A percentile compares a stretch with the other conserved stretches of the same genome.
These are phyloP conservation scores for Eupithecia centaureata DNA, from an alignment of 2,888 invertebrate genomes.

Conservation along the genomic window DNA sequence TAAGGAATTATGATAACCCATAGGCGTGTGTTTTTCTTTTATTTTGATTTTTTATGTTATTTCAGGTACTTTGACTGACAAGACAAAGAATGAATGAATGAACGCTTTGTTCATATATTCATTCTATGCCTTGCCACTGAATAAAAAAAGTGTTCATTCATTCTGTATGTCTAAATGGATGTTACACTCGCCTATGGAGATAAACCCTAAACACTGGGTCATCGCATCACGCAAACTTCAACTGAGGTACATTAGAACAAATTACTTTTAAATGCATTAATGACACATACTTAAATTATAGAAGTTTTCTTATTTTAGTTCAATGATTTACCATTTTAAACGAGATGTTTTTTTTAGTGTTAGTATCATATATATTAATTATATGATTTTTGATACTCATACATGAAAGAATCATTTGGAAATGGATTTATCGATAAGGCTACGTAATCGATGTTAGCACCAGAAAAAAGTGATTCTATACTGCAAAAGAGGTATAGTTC, in stretches of 20 bases:
- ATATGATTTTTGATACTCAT: neutral
- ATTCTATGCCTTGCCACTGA: no score
- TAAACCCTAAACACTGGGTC: neutral
- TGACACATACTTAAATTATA: neutral
- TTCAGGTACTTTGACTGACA: no score
- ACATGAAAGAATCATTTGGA: no score
- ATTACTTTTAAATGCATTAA: slow-evolving; percentile 24
- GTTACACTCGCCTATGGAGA: neutral
- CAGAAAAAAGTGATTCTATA: neutral
- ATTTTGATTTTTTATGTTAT: no score
- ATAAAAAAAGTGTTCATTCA: no score
- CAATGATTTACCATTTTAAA: neutral
- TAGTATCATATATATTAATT: neutral
- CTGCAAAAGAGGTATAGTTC: no score
- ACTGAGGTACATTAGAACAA: neutral
- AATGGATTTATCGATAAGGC: no score
- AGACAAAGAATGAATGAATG: no score
- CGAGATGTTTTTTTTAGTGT: neutral
- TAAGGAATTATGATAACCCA: neutral
- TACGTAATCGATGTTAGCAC: neutral
- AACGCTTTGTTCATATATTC: no score
- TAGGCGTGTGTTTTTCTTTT: neutral
- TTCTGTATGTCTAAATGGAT: no score
- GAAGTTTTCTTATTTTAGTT: slow-evolving; percentile 7
- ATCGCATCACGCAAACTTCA: neutral